Conservation (phyloP, 2,888 invertebrate species). For the Sipha maydis region DNA sequence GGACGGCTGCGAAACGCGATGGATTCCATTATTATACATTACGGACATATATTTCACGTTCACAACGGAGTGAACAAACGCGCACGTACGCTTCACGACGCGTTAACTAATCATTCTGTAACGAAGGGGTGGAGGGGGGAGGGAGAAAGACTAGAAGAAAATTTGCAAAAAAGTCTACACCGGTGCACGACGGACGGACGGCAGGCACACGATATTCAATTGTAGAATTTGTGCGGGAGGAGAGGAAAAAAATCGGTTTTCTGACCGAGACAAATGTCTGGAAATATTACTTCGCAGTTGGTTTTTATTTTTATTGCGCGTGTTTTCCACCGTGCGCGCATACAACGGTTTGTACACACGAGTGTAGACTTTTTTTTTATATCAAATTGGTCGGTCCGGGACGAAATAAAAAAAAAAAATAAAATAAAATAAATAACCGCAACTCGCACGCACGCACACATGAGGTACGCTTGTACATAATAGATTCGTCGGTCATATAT, state of each 20-base stretch:
- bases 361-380: not conserved
- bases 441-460: constrained; percentile 8
- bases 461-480: constrained; percentile 58
- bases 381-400: constrained; percentile 50
- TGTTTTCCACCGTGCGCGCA: not conserved
- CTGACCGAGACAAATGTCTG: constrained; percentile 56
- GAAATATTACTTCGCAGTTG: constrained; percentile 28
- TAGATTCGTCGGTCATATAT: constrained; percentile 60
- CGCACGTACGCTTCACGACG: not conserved
- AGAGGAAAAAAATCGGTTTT: constrained; percentile 24
- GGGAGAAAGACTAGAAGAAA: not conserved
- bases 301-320: constrained; percentile 7
- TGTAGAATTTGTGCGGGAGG: not conserved
- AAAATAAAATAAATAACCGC: constrained; percentile 3
- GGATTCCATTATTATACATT: not conserved
- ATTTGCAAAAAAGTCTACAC: not conserved
- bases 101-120: not conserved
- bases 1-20: constrained; percentile 6
- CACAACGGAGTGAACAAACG: not conserved
- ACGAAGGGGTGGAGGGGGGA: not conserved
- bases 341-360: not conserved
- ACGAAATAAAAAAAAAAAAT: not conserved
- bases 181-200: not conserved
- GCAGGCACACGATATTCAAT: not conserved
- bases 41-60: not conserved